Evolutionary conservation across 2,888 invertebrate species (phyloP).

Genomic region (Pollenia labialis): DNA sequence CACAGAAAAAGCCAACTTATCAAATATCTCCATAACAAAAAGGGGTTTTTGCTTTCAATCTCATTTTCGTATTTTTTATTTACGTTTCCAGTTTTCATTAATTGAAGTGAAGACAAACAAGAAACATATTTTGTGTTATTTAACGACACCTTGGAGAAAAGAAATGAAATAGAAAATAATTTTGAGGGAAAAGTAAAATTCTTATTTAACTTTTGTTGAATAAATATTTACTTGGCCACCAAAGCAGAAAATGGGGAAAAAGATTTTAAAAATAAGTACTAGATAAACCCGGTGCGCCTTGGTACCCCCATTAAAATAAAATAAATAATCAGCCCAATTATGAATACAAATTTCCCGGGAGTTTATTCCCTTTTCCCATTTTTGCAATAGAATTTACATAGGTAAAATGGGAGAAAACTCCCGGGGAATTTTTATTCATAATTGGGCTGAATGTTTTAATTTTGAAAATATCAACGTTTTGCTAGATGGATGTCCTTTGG

Average conservation of each 20-base stretch:
- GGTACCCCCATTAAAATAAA: no score
- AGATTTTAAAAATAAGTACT: not conserved
- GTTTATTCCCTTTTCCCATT: no score
- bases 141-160: slow-evolving; percentile 19
- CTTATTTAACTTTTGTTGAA: slow-evolving; percentile 8
- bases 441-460: no score
- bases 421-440: no score
- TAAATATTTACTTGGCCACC: slow-evolving; percentile 12
- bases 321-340: no score
- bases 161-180: not conserved
- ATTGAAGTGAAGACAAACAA: slow-evolving; percentile 7
- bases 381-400: no score
- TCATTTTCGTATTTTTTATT: not conserved
- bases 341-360: no score
- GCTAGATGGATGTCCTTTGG: no score
- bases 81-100: not conserved
- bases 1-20: not conserved
- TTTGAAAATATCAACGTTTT: no score
- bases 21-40: not conserved
- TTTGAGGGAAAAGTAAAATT: not conserved
- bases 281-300: no score
- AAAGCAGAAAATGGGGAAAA: not conserved
- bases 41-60: not conserved
- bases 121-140: not conserved
- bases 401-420: no score